phyloP scores from a whole-genome alignment of 2,888 invertebrate genomes.

The Lochmaea crataegi region DNA sequence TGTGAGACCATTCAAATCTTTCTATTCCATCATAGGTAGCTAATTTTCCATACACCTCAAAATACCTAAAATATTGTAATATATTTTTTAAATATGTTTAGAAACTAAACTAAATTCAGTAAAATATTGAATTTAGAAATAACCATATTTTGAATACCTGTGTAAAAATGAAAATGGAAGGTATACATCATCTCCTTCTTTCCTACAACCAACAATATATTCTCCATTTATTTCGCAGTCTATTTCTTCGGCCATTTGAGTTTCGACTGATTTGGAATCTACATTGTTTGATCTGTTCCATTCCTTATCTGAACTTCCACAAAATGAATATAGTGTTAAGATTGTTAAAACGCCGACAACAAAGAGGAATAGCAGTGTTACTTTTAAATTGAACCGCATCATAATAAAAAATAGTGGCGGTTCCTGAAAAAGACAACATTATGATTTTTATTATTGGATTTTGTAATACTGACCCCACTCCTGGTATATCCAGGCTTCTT shows the following conservation, averaged over 20 bases:
- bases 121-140: not conserved
- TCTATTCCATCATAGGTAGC: constrained; percentile 78
- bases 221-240: constrained; percentile 92
- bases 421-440: constrained; percentile 55
- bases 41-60: constrained; percentile 93
- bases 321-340: constrained; percentile 81
- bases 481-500: constrained; percentile 34
- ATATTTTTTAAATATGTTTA: not conserved
- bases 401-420: constrained; percentile 70
- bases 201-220: constrained; percentile 65
- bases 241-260: constrained; percentile 73
- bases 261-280: constrained; percentile 58
- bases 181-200: constrained; percentile 81
- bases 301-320: constrained; percentile 65
- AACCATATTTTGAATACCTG: constrained; percentile 63
- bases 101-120: not conserved
- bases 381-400: constrained; percentile 83
- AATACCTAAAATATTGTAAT: constrained; percentile 69
- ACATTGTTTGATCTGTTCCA: constrained; percentile 49
- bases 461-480: constrained; percentile 24
- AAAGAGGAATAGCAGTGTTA: constrained; percentile 75
- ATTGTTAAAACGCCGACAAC: constrained; percentile 75
- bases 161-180: constrained; percentile 93
- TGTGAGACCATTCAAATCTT: constrained; percentile 94
- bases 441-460: not conserved